A percentile compares a stretch with the other conserved stretches of the same genome.
phyloP scores from a whole-genome alignment of 2,113 vertebrate species.

The Choloepus hoffmanni region DNA sequence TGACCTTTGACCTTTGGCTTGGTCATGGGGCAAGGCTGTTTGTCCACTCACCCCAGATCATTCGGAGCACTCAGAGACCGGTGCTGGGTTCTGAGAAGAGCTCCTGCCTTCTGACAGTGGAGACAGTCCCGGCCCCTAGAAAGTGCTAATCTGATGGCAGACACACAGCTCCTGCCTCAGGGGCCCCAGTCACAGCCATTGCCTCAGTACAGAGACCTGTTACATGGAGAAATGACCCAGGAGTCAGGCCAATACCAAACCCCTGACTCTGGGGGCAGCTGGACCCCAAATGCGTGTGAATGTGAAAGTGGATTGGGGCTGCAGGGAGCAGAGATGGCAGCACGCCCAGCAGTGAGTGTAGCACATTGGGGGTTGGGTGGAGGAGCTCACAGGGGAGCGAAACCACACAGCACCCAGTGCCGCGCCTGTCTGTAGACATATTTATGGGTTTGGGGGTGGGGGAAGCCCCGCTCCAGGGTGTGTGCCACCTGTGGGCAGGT shows the following conservation, averaged over 20 bases:
- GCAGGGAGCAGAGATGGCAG: neutral
- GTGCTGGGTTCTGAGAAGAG: neutral
- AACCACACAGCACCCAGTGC: accelerated
- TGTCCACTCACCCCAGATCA: no score
- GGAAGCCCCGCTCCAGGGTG: neutral
- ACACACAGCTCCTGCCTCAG: neutral
- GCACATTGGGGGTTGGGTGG: neutral
- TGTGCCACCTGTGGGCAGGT: neutral
- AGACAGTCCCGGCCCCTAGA: no score
- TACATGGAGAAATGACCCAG: neutral
- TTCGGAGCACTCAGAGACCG: no score
- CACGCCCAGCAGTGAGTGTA: accelerated
- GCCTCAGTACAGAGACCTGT: neutral
- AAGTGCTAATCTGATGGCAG: neutral
- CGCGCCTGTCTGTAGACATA: neutral
- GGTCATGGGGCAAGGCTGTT: neutral
- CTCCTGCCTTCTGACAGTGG: neutral
- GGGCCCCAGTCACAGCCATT: neutral
- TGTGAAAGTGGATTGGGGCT: conserved; percentile 15
- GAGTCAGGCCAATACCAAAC: neutral
- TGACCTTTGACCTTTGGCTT: neutral
- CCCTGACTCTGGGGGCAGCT: conserved; percentile 6
- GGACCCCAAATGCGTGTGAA: neutral
- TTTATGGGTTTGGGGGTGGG: neutral
- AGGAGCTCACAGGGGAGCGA: accelerated